Percentiles rank a stretch among this genome's conserved stretches.
Evolutionary conservation across 1,140 invertebrate species (phyloP).

Genomic region (Sipha flava): DNA sequence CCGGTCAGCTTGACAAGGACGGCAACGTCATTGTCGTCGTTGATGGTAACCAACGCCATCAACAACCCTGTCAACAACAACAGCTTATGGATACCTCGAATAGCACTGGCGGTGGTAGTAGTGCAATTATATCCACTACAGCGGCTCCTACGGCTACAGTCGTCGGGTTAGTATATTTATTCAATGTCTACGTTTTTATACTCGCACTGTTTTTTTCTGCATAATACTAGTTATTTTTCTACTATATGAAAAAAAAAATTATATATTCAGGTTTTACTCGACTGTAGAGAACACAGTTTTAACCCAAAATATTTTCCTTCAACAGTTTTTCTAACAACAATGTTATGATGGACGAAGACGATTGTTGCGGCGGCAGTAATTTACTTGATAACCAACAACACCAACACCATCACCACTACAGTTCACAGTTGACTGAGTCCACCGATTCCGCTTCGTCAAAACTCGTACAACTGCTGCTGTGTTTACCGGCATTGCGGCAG

Average conservation of each 20-base stretch:
- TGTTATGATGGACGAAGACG: not conserved
- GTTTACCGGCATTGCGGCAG: conserved; percentile 79
- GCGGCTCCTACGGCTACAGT: not conserved
- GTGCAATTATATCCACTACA: not conserved
- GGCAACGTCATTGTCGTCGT: not conserved
- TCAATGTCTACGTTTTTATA: too few relatives aligned
- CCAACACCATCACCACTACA: not conserved
- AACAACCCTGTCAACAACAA: not conserved
- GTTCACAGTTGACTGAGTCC: not conserved
- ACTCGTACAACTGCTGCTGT: conserved; percentile 60
- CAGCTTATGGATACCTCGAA: not conserved
- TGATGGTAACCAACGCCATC: not conserved
- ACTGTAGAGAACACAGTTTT: too few relatives aligned
- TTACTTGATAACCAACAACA: not conserved
- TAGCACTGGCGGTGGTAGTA: too few relatives aligned
- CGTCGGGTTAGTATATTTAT: not conserved
- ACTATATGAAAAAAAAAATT: too few relatives aligned
- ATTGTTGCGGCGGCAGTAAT: not conserved
- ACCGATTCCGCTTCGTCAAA: not conserved
- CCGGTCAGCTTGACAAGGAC: not conserved
- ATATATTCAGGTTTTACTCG: too few relatives aligned
- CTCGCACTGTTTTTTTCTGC: too few relatives aligned
- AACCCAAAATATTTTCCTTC: too few relatives aligned
- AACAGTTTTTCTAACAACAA: not conserved
- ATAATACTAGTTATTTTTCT: too few relatives aligned